These are phyloP conservation scores for Drosophila trichaetosa DNA, from an alignment of 2,888 invertebrate species.

Conservation along the genomic window DNA sequence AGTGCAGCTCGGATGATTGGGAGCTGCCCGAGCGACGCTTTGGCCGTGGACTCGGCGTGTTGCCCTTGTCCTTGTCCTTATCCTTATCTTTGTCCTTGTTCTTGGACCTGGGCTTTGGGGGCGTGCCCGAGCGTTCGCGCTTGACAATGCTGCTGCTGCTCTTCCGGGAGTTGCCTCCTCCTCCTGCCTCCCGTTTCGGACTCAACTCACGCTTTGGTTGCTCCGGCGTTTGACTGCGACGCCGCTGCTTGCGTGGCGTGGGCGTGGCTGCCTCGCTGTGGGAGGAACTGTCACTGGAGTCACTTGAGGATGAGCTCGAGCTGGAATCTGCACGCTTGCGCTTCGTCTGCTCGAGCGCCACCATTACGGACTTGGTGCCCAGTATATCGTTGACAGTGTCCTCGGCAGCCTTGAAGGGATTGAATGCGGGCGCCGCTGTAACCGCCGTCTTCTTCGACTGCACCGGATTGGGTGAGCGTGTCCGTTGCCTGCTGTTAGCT, in stretches of 20 bases:
- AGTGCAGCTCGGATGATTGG: conserved; percentile 86
- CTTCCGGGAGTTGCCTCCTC: conserved; percentile 8
- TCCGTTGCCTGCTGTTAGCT: conserved; percentile 18
- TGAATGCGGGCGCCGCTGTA: conserved; percentile 55
- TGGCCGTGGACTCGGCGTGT: conserved; percentile 54
- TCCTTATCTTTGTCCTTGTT: conserved; percentile 39
- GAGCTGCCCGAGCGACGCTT: conserved; percentile 56
- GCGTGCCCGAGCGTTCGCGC: conserved; percentile 62
- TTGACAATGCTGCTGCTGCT: conserved; percentile 31
- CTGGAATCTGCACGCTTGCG: conserved; percentile 55
- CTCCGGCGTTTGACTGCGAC: conserved; percentile 53
- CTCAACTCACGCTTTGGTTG: conserved; percentile 46
- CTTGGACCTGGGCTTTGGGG: conserved; percentile 25
- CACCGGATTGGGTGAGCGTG: conserved; percentile 44
- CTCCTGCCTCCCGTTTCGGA: conserved; percentile 35
- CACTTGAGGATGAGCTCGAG: conserved; percentile 54
- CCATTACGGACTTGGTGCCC: conserved; percentile 69
- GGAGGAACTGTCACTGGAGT: conserved; percentile 45
- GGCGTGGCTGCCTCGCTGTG: conserved; percentile 54
- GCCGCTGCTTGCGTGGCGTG: conserved; percentile 48
- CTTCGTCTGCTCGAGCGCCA: conserved; percentile 64
- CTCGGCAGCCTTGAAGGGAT: conserved; percentile 76
- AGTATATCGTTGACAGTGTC: conserved; percentile 70
- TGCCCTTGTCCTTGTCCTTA: conserved; percentile 43
- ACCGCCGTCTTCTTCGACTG: conserved; percentile 39